A percentile compares a stretch with the other conserved stretches of the same genome.
Evolutionary conservation across 2,797 vertebrate genomes (phyloP).

Genomic region (Enteromius viviparus): DNA sequence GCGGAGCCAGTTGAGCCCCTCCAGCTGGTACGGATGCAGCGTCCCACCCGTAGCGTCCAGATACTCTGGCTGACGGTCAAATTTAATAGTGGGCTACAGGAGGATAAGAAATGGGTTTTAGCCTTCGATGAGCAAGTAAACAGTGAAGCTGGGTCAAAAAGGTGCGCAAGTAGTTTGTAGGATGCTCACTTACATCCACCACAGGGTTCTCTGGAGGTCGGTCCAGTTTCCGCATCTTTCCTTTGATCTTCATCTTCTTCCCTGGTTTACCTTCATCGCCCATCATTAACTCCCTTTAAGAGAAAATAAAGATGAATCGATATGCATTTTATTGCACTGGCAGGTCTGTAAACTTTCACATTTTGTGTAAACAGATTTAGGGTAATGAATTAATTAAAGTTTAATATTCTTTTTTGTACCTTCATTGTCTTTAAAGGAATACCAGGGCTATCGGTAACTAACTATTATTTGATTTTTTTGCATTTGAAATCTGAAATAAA

Average conservation of each 20-base stretch:
- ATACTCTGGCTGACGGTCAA: slow-evolving; percentile 93
- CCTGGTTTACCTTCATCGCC: slow-evolving; percentile 92
- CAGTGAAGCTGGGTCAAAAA: neutral
- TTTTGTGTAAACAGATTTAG: neutral
- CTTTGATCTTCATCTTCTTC: slow-evolving; percentile 93
- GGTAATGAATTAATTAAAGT: neutral
- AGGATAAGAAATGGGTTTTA: neutral
- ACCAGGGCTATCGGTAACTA: neutral
- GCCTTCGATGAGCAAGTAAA: neutral
- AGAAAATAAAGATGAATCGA: neutral
- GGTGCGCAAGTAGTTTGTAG: neutral
- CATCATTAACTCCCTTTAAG: slow-evolving; percentile 90
- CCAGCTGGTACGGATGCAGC: slow-evolving; percentile 95
- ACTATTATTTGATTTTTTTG: neutral
- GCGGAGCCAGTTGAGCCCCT: slow-evolving; percentile 96
- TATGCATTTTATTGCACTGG: neutral
- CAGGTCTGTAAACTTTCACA: neutral
- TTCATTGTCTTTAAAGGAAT: neutral
- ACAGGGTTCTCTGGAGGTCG: slow-evolving; percentile 94
- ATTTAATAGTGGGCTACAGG: slow-evolving; percentile 93
- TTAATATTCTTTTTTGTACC: neutral
- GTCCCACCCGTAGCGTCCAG: slow-evolving; percentile 91
- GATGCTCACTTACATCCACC: slow-evolving; percentile 85
- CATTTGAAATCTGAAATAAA: neutral
- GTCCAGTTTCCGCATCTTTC: slow-evolving; percentile 85